Conservation (phyloP, 1,140 invertebrate species). For the Lucilia cuprina region DNA sequence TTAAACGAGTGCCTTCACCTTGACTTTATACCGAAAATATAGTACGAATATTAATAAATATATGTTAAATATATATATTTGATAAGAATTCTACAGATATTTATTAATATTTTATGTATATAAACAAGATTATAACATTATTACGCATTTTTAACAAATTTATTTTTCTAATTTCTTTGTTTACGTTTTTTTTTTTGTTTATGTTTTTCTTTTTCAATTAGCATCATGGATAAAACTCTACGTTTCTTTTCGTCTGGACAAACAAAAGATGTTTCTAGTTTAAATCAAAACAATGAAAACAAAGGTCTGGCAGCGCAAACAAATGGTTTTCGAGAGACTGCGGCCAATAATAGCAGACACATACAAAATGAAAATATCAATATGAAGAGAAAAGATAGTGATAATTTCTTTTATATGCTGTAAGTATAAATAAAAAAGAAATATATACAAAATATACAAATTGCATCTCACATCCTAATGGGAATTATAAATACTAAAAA, state of each 20-base stretch:
- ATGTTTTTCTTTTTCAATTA: not conserved
- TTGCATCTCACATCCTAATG: too few relatives aligned
- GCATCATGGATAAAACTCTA: slow-evolving; percentile 13
- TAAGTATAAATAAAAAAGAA: slow-evolving; percentile 46
- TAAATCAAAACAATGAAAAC: not conserved
- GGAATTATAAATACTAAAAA: too few relatives aligned
- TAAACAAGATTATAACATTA: not conserved
- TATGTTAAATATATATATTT: not conserved
- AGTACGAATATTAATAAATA: not conserved
- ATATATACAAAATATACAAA: too few relatives aligned
- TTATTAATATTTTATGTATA: not conserved
- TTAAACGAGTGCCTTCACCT: too few relatives aligned
- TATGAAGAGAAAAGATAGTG: slow-evolving; percentile 55
- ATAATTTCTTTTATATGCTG: slow-evolving; percentile 60
- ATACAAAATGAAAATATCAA: slow-evolving; percentile 21
- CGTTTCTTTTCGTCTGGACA: slow-evolving; percentile 28
- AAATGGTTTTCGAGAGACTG: not conserved
- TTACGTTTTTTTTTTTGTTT: not conserved
- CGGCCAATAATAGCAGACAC: not conserved
- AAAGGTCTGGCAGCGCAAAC: not conserved
- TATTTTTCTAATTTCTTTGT: not conserved
- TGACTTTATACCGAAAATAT: too few relatives aligned
- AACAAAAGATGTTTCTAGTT: not conserved
- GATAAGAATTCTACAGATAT: not conserved
- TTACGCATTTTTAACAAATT: not conserved